Evolutionary conservation across 2,113 vertebrate genomes (phyloP).

Genomic region (Pterocles orientalis): DNA sequence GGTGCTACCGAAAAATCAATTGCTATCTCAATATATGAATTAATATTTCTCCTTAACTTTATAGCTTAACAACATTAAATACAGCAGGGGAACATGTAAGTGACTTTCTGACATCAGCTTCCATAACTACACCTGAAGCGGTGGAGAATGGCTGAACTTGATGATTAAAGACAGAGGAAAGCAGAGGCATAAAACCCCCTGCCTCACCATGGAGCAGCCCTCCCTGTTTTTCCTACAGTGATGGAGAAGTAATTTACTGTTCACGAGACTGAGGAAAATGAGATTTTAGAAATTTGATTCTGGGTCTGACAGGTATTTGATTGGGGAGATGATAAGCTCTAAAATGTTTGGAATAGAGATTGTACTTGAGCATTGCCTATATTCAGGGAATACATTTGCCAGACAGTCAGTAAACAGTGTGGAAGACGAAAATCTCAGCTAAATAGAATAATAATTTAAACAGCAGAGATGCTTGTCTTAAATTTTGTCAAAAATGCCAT

Average conservation of each 20-base stretch:
- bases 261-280: constrained; percentile 15
- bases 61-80: neutral
- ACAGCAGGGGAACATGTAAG: neutral
- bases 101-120: neutral
- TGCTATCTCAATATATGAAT: neutral
- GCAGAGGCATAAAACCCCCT: neutral
- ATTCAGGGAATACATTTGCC: constrained; percentile 19
- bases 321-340: constrained; percentile 6
- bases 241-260: neutral
- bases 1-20: neutral
- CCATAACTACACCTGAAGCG: neutral
- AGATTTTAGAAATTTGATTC: constrained; percentile 23
- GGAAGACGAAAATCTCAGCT: constrained; percentile 7
- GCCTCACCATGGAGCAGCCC: neutral
- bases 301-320: constrained; percentile 43
- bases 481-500: constrained; percentile 43
- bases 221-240: neutral
- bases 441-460: constrained; percentile 57
- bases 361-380: neutral
- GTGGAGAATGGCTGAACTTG: neutral
- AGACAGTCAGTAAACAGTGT: constrained; percentile 5
- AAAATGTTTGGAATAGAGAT: constrained; percentile 42
- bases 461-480: constrained; percentile 2
- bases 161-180: neutral
- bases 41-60: neutral